phyloP scores from a whole-genome alignment of 1,140 invertebrate species.

The Drosophila pseudoobscura region DNA sequence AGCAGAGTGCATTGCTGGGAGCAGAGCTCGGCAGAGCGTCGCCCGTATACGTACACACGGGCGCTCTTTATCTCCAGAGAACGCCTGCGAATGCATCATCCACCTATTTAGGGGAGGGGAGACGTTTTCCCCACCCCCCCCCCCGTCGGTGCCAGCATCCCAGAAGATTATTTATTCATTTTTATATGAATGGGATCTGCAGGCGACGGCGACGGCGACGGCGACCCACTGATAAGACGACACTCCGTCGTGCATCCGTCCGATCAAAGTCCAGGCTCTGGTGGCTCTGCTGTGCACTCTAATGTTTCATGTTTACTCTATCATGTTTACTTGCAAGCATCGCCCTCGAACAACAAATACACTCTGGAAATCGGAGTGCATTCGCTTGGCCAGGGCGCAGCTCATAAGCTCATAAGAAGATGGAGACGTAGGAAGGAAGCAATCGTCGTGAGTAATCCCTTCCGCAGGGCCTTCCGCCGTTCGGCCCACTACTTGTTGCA shows the following conservation, averaged over 20 bases:
- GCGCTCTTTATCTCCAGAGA: constrained; percentile 14
- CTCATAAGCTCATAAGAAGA: no score
- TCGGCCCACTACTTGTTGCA: neutral
- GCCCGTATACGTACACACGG: constrained; percentile 1
- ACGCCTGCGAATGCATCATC: constrained; percentile 28
- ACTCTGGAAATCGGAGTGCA: neutral
- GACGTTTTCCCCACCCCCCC: neutral
- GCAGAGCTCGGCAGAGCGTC: neutral
- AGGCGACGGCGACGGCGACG: neutral
- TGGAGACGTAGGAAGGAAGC: no score
- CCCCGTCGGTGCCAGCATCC: no score
- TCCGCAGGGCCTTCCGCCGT: neutral
- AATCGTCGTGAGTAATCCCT: no score
- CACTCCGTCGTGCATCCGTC: constrained; percentile 17
- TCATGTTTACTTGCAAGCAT: constrained; percentile 7
- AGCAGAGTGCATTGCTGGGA: neutral
- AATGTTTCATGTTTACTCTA: constrained; percentile 22
- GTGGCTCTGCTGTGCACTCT: constrained; percentile 12
- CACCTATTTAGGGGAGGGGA: constrained; percentile 9
- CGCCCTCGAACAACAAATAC: neutral
- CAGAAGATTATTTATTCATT: constrained; percentile 12
- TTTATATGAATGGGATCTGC: constrained; percentile 23
- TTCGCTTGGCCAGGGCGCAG: neutral
- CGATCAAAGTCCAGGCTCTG: constrained; percentile 27
- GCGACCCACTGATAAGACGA: constrained; percentile 18